Percentiles rank a stretch among this genome's conserved stretches.
phyloP scores from a whole-genome alignment of 2,113 vertebrate species.

The Monopterus albus region DNA sequence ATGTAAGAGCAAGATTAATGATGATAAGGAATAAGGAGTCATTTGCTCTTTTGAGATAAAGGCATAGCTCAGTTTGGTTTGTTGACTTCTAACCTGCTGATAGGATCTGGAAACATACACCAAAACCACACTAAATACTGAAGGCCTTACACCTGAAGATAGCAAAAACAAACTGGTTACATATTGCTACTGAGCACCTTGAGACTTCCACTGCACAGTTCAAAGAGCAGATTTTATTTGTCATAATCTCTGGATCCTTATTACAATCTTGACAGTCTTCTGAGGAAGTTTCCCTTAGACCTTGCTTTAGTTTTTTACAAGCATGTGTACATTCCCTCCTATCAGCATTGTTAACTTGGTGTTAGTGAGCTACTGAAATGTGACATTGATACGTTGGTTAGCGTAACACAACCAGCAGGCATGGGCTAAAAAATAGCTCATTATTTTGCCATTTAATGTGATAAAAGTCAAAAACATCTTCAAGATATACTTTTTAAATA shows the following conservation, averaged over 20 bases:
- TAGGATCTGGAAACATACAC: conserved; percentile 3
- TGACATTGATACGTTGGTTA: conserved; percentile 25
- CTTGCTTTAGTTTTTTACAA: background rate
- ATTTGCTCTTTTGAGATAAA: conserved; percentile 9
- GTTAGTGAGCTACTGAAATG: conserved; percentile 31
- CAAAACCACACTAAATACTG: background rate
- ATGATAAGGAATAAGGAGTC: conserved; percentile 17
- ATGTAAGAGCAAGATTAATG: conserved; percentile 11
- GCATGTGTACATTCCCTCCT: too few species aligned
- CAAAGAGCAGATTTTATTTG: conserved; percentile 31
- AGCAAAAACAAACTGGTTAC: background rate
- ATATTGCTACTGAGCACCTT: background rate
- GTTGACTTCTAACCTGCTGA: background rate
- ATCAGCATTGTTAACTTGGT: too few species aligned
- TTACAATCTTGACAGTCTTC: background rate
- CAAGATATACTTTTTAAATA: too few species aligned
- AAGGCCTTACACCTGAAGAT: background rate
- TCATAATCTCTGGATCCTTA: conserved; percentile 44
- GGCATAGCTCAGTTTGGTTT: conserved; percentile 1
- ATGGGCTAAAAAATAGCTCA: conserved; percentile 24
- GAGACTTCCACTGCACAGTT: background rate
- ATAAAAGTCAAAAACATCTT: too few species aligned
- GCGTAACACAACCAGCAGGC: conserved; percentile 5
- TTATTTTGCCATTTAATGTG: conserved; percentile 8
- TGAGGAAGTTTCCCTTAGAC: background rate